Evolutionary conservation across 2,888 invertebrate genomes (phyloP).

Genomic region (Choristoneura rosaceana): DNA sequence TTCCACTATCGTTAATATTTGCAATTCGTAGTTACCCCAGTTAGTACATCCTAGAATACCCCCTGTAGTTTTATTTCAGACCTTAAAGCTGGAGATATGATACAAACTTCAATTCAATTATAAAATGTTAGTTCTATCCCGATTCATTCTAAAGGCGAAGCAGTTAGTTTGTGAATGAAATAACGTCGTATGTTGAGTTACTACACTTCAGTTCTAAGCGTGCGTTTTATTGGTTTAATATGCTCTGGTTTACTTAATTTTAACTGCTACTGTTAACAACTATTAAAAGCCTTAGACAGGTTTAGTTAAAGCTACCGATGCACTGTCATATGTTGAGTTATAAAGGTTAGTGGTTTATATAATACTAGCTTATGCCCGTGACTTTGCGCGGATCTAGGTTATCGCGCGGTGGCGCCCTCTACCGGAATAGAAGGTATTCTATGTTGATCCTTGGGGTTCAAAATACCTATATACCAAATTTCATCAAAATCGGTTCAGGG

Average conservation of each 20-base stretch:
- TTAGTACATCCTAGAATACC: background rate
- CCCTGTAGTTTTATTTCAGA: background rate
- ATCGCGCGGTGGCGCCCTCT: no score
- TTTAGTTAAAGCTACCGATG: background rate
- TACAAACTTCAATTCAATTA: background rate
- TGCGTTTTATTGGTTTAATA: background rate
- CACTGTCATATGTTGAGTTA: background rate
- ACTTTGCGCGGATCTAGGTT: no score
- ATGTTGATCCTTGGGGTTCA: no score
- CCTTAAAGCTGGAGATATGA: background rate
- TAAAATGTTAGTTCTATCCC: background rate
- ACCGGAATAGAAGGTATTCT: no score
- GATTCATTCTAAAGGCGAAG: background rate
- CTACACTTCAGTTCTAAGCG: background rate
- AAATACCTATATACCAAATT: no score
- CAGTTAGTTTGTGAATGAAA: background rate
- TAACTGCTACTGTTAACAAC: conserved; percentile 3
- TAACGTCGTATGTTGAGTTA: background rate
- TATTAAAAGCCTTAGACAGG: background rate
- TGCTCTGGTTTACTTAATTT: conserved; percentile 5
- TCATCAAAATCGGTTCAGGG: no score
- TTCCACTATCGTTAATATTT: background rate
- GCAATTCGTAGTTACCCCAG: background rate
- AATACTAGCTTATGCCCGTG: no score
- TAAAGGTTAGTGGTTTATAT: no score